Conservation (phyloP, 2,797 vertebrate species). For the Epinephelus malabaricus region DNA sequence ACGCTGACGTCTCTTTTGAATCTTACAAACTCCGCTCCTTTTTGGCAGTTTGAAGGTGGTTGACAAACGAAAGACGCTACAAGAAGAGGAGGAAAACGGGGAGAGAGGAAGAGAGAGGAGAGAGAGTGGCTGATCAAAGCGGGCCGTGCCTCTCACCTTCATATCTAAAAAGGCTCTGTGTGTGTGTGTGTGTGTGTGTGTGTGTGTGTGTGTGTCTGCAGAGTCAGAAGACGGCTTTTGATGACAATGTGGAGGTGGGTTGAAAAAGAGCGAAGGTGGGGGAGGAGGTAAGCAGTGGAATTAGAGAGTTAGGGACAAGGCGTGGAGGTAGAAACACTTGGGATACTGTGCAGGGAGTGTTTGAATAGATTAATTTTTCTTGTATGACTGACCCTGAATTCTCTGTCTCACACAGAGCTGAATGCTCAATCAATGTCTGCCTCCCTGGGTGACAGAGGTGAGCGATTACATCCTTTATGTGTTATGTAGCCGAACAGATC, state of each 20-base stretch:
- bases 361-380: slow-evolving; percentile 10
- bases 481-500: slow-evolving; percentile 35
- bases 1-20: slow-evolving; percentile 34
- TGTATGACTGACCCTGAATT: slow-evolving; percentile 11
- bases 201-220: slow-evolving; percentile 4
- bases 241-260: slow-evolving; percentile 26
- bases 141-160: slow-evolving; percentile 28
- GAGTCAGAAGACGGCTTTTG: slow-evolving; percentile 35
- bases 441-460: slow-evolving; percentile 30
- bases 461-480: slow-evolving; percentile 23
- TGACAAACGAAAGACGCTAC: slow-evolving; percentile 51
- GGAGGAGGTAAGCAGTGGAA: slow-evolving; percentile 17
- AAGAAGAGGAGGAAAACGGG: slow-evolving; percentile 22
- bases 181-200: neutral
- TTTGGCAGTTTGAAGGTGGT: slow-evolving; percentile 51
- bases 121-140: slow-evolving; percentile 57
- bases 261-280: neutral
- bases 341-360: neutral
- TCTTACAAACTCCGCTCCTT: slow-evolving; percentile 56
- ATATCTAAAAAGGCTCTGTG: slow-evolving; percentile 18
- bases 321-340: neutral
- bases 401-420: slow-evolving; percentile 4
- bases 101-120: neutral
- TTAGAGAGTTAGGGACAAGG: neutral
- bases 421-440: slow-evolving; percentile 39